Base-by-base conservation (phyloP, 2,797 vertebrate genomes). In the Coregonus sp. region DNA sequence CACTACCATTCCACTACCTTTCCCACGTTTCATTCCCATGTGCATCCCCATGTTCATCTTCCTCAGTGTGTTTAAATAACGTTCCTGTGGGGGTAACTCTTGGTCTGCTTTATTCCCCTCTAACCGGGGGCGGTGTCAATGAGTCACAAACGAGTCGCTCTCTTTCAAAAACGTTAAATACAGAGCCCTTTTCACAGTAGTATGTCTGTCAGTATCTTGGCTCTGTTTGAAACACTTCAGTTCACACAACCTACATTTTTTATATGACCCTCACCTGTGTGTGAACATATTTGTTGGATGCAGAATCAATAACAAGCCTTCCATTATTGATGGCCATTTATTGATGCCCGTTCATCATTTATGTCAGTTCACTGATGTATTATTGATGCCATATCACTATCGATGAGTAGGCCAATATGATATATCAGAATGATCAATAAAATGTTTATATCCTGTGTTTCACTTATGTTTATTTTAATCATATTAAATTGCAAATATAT, bases 241-340 rank as follows among this genome's bases (percentile, higher is more conserved):
- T 7, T 87, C 6, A 61, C 66, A 75, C 61, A 18, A 35, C 67
- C 76, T 73, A 16, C 5, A n/a, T 85, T 47, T 2, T 47, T 79
- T 81, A 72, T 68, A 73, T 56, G 4, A 35, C 73, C 65, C 5
- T 35, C 59, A 56, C 25, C 18, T 70, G 77, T 83, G 75, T 84
- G 76, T 78, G 75, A 79, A 78, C 74, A 81, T 82, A 82, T 76
- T 74, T 75, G 79, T 77, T 79, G 70, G 70, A 80, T 71, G 73
- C 81, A 61, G 47, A 87, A 89, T 89, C 84, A 82, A 86, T 86
- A 84, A 79, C 52, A 40, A 18, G 70, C 69, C 52, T 83, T 92
- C 63, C 67, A 90, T 91, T 90, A 90, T 84, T 90, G 73, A 89
- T 88, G 82, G 70, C 72, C 25, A 77, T 65, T 85, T 84, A 90